Evolutionary conservation across 2,113 vertebrate species (phyloP).

Genomic region (Accipiter virgatus): DNA sequence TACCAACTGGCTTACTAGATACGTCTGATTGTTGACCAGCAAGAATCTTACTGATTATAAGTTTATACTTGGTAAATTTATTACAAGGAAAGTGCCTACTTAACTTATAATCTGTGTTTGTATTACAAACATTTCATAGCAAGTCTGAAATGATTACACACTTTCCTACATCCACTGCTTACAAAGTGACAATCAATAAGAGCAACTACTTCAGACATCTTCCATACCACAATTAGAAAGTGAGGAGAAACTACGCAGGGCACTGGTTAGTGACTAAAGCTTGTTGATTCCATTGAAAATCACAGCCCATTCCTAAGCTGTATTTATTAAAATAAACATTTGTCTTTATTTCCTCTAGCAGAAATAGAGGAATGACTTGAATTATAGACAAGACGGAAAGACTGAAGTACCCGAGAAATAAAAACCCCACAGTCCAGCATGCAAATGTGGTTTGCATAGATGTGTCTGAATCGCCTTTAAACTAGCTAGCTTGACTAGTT

Average conservation of each 20-base stretch:
- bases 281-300: neutral
- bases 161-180: accelerated
- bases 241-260: neutral
- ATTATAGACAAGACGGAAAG: neutral
- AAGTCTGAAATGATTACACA: neutral
- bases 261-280: neutral
- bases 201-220: neutral
- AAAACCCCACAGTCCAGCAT: neutral
- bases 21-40: neutral
- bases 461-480: neutral
- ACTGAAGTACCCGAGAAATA: neutral
- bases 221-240: neutral
- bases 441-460: neutral
- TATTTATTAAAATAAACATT: neutral
- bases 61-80: neutral
- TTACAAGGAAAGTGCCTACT: neutral
- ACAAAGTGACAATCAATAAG: neutral
- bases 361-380: neutral
- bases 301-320: neutral
- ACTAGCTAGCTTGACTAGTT: accelerated
- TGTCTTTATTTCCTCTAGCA: neutral
- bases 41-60: neutral
- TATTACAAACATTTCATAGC: neutral
- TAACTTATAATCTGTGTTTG: neutral
- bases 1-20: neutral